Conservation (phyloP, 2,888 invertebrate species). For the Corbicula japonica region DNA sequence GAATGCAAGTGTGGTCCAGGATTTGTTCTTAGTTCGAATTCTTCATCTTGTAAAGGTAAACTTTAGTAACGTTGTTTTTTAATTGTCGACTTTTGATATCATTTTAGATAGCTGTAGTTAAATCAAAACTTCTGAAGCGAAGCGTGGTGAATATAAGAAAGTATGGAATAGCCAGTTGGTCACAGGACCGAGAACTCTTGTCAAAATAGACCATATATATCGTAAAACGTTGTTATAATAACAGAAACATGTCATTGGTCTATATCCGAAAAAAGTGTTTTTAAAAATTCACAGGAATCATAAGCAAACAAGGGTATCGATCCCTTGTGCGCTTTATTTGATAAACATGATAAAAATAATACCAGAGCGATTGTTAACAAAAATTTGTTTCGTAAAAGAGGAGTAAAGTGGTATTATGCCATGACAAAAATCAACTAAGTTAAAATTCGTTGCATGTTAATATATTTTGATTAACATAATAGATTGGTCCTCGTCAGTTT, state of each 20-base stretch:
- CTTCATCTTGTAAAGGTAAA: slow-evolving; percentile 11
- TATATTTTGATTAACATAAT: neutral
- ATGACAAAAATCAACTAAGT: neutral
- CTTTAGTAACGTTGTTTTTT: no score
- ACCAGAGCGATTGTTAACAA: no score
- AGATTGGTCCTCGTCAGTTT: neutral
- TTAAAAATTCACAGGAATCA: no score
- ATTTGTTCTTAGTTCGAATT: neutral
- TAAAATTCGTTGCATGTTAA: neutral
- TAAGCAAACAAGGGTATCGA: no score
- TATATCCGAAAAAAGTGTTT: no score
- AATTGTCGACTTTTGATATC: no score
- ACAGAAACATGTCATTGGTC: no score
- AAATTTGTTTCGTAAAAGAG: neutral
- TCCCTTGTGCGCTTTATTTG: no score
- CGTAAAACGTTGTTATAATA: neutral
- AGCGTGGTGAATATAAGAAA: neutral
- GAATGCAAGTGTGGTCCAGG: slow-evolving; percentile 10
- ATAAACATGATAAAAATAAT: no score
- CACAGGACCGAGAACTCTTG: neutral
- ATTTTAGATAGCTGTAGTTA: no score
- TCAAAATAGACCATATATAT: neutral
- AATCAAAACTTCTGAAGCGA: neutral
- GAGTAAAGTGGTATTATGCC: neutral
- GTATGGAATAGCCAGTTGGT: neutral